phyloP scores from a whole-genome alignment of 2,888 invertebrate species.

The Bibio marci region DNA sequence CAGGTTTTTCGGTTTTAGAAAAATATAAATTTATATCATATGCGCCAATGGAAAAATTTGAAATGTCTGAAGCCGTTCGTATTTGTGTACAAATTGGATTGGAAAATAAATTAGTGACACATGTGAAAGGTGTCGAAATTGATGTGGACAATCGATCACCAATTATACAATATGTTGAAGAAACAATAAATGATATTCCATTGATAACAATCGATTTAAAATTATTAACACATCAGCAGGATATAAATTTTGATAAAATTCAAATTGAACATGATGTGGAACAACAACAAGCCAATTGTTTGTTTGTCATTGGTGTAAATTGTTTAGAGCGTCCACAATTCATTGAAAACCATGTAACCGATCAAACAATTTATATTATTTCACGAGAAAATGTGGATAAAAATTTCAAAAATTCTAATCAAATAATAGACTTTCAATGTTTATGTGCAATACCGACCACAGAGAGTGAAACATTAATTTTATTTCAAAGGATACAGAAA shows the following conservation, averaged over 20 bases:
- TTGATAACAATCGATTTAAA: slow-evolving; percentile 48
- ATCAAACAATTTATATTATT: slow-evolving; percentile 40
- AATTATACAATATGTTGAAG: slow-evolving; percentile 35
- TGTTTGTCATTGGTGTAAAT: slow-evolving; percentile 20
- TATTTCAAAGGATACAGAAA: slow-evolving; percentile 17
- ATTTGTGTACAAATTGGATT: slow-evolving; percentile 49
- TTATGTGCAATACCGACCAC: slow-evolving; percentile 19
- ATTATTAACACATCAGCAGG: slow-evolving; percentile 27
- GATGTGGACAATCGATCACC: slow-evolving; percentile 35
- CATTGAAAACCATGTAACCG: slow-evolving; percentile 30
- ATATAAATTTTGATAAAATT: slow-evolving; percentile 21
- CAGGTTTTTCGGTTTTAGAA: slow-evolving; percentile 61
- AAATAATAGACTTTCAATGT: slow-evolving; percentile 17
- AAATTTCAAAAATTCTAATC: slow-evolving; percentile 23
- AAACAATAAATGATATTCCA: slow-evolving; percentile 48
- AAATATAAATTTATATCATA: slow-evolving; percentile 56
- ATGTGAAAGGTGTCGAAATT: slow-evolving; percentile 42
- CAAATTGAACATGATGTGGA: slow-evolving; percentile 44
- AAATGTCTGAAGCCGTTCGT: slow-evolving; percentile 34
- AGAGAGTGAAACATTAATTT: slow-evolving; percentile 18
- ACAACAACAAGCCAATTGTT: slow-evolving; percentile 20
- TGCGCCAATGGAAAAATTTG: slow-evolving; percentile 18
- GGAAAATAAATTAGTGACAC: slow-evolving; percentile 48
- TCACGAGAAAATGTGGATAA: slow-evolving; percentile 38
- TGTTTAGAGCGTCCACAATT: slow-evolving; percentile 16